Base-by-base conservation (phyloP, 2,113 vertebrate genomes). In the Setophaga petechia region DNA sequence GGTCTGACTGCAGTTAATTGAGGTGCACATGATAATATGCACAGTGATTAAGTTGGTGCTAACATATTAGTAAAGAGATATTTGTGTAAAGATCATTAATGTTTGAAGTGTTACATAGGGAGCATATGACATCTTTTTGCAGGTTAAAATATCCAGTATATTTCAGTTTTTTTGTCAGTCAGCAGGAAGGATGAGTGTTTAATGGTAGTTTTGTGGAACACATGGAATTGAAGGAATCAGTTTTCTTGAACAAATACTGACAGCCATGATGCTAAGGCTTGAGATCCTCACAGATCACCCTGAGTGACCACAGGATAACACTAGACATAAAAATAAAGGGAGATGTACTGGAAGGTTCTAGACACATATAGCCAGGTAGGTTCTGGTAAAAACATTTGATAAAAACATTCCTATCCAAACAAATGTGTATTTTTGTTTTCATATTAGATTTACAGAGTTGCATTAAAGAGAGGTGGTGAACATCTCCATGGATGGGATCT, bases 1-100 rank as follows among this genome's bases (percentile, higher is more conserved):
- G 7, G 25, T 87, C 63, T 84, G 87, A 83, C 67, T 94, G 44
- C 21, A 69, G 39, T 73, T 94, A 81, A 94, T 92, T 94, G 63
- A 93, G 20, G 37, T 80, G 39, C 19, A 57, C 23, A 75, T 67
- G 63, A 72, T 82, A 87, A 88, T n/a, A 63, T 27, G 17, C 54
- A 57, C 23, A 62, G 21, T 63, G 51, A 88, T 55, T 52, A 61
- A 74, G 55, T 57, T 89, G 85, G 28, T 77, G 74, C 12, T 55
- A 90, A 74, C 43, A 52, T 72, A 83, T 73, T 63, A 62, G 21
- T 62, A 79, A 94, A 86, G 22, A 52, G 46, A 46, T 75, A 66
- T 59, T 83, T 72, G 17, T 82, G 11, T 33, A 87, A 71, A 57
- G 31, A 43, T 71, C n/a, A 51, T 62, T 81, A 94, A 47, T 62